These are phyloP conservation scores for Montipora efflorescens DNA, from an alignment of 64 coral and sea anemone species.

Conservation along the genomic window DNA sequence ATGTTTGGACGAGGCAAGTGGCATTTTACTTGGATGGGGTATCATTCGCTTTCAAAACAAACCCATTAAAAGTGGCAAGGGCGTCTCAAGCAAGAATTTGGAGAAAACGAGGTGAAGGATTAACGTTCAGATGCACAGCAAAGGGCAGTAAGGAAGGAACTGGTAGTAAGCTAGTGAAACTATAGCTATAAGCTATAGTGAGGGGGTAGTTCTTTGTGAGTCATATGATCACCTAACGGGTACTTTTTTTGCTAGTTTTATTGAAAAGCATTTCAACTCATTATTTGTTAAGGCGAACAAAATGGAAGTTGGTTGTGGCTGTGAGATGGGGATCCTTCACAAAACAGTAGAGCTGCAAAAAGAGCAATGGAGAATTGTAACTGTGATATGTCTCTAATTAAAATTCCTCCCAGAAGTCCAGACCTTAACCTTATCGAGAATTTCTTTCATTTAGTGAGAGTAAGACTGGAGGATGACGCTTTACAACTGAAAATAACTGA, in stretches of 20 bases:
- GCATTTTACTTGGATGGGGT: too few relatives aligned
- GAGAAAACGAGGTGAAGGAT: slow-evolving; percentile 50
- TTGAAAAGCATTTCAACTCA: slow-evolving; percentile 41
- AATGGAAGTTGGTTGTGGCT: slow-evolving; percentile 36
- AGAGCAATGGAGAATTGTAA: slow-evolving; percentile 3
- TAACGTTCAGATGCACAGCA: slow-evolving; percentile 29
- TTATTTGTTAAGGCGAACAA: slow-evolving; percentile 24
- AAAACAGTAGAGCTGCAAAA: slow-evolving; percentile 27
- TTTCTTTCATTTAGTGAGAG: slow-evolving; percentile 29
- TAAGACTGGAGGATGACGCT: slow-evolving; percentile 36
- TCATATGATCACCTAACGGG: background rate
- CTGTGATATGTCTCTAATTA: background rate
- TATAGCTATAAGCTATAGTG: slow-evolving; percentile 47
- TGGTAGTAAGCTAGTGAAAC: slow-evolving; percentile 58
- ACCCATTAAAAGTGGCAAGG: background rate
- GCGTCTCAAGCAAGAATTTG: slow-evolving; percentile 61
- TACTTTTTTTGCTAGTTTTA: slow-evolving; percentile 35
- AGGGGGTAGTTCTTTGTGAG: slow-evolving; percentile 49
- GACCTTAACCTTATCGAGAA: slow-evolving; percentile 56
- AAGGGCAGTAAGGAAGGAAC: slow-evolving; percentile 60
- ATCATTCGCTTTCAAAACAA: too few relatives aligned
- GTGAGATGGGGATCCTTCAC: slow-evolving; percentile 38
- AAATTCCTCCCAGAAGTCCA: slow-evolving; percentile 41
- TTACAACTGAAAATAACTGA: slow-evolving; percentile 1
- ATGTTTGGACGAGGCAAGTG: too few relatives aligned